These are phyloP conservation scores for Todiramphus saurophagus DNA, from an alignment of 2,113 vertebrate genomes.

Conservation along the genomic window DNA sequence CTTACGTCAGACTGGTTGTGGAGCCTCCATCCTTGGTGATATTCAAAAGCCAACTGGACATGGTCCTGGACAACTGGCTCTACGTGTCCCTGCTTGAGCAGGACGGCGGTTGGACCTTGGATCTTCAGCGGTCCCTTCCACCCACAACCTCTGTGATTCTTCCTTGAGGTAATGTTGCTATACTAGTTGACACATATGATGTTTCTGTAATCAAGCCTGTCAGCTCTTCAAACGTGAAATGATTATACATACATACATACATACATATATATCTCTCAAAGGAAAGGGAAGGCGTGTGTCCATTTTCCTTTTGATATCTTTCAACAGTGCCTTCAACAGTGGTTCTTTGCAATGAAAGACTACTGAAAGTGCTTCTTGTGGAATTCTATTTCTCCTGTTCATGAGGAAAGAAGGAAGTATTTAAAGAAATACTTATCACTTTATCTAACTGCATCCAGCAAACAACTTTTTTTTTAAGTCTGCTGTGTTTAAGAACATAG, in stretches of 20 bases:
- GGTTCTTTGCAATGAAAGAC: neutral
- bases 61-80: neutral
- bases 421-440: neutral
- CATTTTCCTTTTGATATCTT: neutral
- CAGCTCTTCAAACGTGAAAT: neutral
- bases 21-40: neutral
- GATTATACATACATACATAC: neutral
- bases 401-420: neutral
- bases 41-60: rapidly evolving
- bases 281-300: neutral
- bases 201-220: neutral
- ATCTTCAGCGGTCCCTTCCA: neutral
- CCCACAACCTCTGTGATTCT: neutral
- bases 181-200: neutral
- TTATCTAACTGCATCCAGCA: neutral
- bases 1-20: neutral
- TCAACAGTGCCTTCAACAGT: neutral
- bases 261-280: neutral
- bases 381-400: neutral
- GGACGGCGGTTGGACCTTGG: neutral
- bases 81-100: neutral
- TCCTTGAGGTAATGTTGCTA: neutral
- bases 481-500: neutral
- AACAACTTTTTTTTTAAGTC: neutral
- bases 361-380: neutral